Evolutionary conservation across 1,140 invertebrate species (phyloP), one percentile per base, ranked within the genome.

Genomic region (Magallana angulata): DNA sequence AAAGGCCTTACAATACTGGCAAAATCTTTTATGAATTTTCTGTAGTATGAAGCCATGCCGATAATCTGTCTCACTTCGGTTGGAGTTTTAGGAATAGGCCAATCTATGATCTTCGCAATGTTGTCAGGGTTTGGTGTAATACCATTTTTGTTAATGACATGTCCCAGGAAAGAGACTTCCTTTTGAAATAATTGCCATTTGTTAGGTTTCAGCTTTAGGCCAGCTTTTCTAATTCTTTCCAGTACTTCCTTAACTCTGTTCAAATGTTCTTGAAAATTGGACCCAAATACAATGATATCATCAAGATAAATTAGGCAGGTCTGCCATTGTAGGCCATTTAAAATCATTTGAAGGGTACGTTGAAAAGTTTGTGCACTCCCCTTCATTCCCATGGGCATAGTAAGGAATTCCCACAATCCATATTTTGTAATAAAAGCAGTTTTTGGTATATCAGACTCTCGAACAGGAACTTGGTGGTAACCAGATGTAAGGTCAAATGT

Each of bases 271-370:
- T 86, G 85, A 62, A 88, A 80, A 30, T 76, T 68, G 18, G 48
- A 59, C 7, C 71, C 36, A 14, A 84, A 88, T 7, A 89, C 71
- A 7, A 90, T 85, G 48, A 90, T 71, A 57, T 90, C 89, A 87
- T 87, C 85, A 30, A 90, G 36, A 82, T 85, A 89, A 9, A 87
- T 71, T 2, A 89, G 18, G 14, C 60, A 59, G n/a, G 56, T 85
- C 18, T 85, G 56, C 86, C 85, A 85, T 24, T 71, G 82, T 7
- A 90, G 84, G 14, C 90, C 90, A 57, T 24, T 56, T 84, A 91
- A 86, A 1, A 91, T 68, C 8, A 85, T 76, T 24, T 91, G 71
- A 64, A 93, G 90, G 9, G 87, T 71, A 85, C 90, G 56, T 87
- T 90, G 81, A 90, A 93, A 93, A 24, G 90, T 90, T 12, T 36